These are phyloP conservation scores for Zele albiditarsus DNA, from an alignment of 2,888 invertebrate species.

Conservation along the genomic window DNA sequence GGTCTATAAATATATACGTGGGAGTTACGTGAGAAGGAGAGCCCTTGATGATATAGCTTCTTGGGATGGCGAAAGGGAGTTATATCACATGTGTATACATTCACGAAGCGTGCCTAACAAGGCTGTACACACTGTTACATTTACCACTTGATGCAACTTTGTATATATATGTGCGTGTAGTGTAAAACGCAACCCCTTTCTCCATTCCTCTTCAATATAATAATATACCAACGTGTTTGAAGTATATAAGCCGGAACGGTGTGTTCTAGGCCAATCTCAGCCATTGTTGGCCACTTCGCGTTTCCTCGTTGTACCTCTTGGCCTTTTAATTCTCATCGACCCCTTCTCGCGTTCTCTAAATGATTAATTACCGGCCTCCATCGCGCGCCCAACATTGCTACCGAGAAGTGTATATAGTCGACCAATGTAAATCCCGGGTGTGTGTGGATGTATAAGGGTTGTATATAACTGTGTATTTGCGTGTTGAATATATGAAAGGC, in stretches of 20 bases:
- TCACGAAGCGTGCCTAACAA: constrained; percentile 16
- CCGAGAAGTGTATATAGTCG: not conserved
- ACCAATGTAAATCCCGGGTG: not conserved
- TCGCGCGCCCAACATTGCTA: constrained; percentile 32
- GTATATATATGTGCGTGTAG: not conserved
- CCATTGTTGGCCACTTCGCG: constrained; percentile 62
- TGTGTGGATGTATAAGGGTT: not conserved
- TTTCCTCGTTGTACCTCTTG: constrained; percentile 59
- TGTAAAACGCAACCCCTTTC: not conserved
- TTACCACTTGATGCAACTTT: constrained; percentile 7
- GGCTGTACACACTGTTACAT: not conserved
- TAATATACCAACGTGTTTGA: constrained; percentile 13
- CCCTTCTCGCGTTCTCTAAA: constrained; percentile 55
- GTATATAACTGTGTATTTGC: constrained; percentile 37
- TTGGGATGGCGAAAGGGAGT: constrained; percentile 62
- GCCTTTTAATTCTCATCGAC: constrained; percentile 56
- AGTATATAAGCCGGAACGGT: constrained; percentile 48
- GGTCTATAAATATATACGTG: not conserved
- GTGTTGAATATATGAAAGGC: constrained; percentile 33
- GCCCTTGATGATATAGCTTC: constrained; percentile 56
- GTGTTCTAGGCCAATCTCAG: constrained; percentile 57
- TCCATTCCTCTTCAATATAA: constrained; percentile 7
- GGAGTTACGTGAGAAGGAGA: constrained; percentile 10
- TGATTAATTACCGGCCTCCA: constrained; percentile 70
- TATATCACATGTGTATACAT: not conserved